Base-by-base conservation (phyloP, 2,797 vertebrate genomes). In the Galaxias olidus region DNA sequence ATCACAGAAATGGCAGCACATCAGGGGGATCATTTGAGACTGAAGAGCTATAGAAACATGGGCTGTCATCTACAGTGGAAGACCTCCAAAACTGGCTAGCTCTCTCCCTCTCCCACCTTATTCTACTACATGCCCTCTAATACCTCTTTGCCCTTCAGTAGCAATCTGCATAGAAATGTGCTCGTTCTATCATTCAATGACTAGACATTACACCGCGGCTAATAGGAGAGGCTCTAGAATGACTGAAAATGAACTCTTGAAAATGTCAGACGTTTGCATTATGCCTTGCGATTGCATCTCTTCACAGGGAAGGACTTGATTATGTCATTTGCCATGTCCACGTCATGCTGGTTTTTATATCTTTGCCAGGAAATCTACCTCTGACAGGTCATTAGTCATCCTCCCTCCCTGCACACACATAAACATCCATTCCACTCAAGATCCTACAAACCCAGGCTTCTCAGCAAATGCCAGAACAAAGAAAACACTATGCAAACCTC, bases 311-410 rank as follows among this genome's bases (percentile, higher is more conserved):
- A 79, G 80, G 84, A 74, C 87, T 89, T 88, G 87, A 89, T 91
- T 89, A 90, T 90, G 88, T 90, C 85, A 86, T 91, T 89, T 91
- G 87, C 84, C 81, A 84, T 87, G 87, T 87, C 88, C 85, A 87
- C 79, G 84, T 90, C 89, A 89, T 88, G 87, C 88, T 89, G 88
- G 77, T 84, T 91, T 68, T 61, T 88, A 90, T 89, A 88, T 89
- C 87, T 87, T 84, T 85, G 88, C 86, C 87, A 87, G 88, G 88
- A 90, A 89, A 90, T 90, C 87, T 89, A 87, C 87, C 85, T 90
- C 83, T 87, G 87, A 89, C 87, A 89, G 86, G 84, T 82, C 88
- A 88, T 88, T 89, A 88, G 89, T 88, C 87, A 90, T 88, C 81
- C 85, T 73, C 82, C 86, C 84, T 81, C 80, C 85, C 81, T 51